Conservation (phyloP, 2,888 invertebrate genomes). For the Sylvicola fuscatus region DNA sequence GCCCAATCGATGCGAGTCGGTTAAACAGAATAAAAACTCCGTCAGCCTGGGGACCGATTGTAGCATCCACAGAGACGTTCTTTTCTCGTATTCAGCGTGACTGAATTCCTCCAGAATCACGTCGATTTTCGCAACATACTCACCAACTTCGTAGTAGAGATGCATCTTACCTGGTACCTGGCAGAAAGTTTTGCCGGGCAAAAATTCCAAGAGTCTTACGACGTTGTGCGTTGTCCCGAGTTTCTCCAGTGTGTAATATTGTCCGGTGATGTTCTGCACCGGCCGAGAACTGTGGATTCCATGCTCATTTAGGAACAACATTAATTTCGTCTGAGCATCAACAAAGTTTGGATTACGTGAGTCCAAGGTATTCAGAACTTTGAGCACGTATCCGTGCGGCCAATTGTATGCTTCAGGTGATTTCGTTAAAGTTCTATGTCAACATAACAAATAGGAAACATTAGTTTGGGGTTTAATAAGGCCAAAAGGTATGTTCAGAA, state of each 20-base stretch:
- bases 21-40: conserved; percentile 47
- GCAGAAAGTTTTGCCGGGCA: conserved; percentile 49
- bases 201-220: conserved; percentile 53
- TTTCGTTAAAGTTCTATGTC: conserved; percentile 21
- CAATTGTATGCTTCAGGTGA: conserved; percentile 32
- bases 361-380: conserved; percentile 66
- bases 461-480: no score
- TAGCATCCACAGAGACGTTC: conserved; percentile 59
- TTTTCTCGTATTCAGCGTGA: conserved; percentile 44
- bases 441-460: no score
- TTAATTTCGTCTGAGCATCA: conserved; percentile 53
- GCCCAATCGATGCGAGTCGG: conserved; percentile 34
- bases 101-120: conserved; percentile 46
- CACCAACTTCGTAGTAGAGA: conserved; percentile 50
- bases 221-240: conserved; percentile 35
- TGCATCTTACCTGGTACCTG: conserved; percentile 36
- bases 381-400: conserved; percentile 51
- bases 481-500: no score
- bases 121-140: conserved; percentile 47
- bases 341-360: conserved; percentile 43
- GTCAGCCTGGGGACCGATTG: conserved; percentile 42
- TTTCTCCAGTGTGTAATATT: conserved; percentile 33
- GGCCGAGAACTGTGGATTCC: conserved; percentile 48
- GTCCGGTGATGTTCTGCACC: conserved; percentile 41
- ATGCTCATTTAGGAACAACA: conserved; percentile 47